Evolutionary conservation across 2,113 vertebrate genomes (phyloP).

Genomic region (Megaceryle maxima): DNA sequence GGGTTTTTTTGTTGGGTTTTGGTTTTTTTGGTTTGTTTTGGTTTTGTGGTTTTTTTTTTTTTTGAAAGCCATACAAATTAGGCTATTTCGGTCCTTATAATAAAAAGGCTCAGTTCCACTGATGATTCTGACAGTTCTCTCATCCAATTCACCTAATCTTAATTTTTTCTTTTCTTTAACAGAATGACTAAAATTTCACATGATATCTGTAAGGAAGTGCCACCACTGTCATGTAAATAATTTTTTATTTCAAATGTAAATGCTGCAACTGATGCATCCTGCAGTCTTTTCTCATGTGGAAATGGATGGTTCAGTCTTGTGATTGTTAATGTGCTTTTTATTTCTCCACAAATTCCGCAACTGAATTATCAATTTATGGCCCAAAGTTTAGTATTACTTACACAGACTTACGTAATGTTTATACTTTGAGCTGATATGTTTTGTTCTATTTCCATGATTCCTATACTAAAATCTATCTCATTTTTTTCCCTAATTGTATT

Average conservation of each 20-base stretch:
- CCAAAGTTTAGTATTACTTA: not conserved
- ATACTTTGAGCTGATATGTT: not conserved
- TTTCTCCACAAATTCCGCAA: not conserved
- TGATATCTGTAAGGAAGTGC: not conserved
- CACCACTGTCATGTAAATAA: not conserved
- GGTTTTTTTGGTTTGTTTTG: no score
- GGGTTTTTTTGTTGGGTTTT: no score
- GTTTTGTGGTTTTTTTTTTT: not conserved
- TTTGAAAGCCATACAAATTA: not conserved
- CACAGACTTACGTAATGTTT: not conserved
- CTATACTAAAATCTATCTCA: not conserved
- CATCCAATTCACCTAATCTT: not conserved
- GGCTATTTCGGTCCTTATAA: not conserved
- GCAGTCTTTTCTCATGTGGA: not conserved
- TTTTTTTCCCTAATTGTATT: not conserved
- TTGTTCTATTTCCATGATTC: not conserved
- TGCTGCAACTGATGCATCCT: not conserved
- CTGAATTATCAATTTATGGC: not conserved
- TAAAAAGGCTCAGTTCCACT: not conserved
- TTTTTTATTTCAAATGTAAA: not conserved
- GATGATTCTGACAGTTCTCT: not conserved
- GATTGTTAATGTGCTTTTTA: not conserved
- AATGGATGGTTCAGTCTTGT: not conserved
- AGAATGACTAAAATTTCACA: constrained; percentile 7
- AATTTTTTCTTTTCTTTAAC: not conserved